Conservation (phyloP, 2,113 vertebrate genomes). For the Hypanus sabinus region DNA sequence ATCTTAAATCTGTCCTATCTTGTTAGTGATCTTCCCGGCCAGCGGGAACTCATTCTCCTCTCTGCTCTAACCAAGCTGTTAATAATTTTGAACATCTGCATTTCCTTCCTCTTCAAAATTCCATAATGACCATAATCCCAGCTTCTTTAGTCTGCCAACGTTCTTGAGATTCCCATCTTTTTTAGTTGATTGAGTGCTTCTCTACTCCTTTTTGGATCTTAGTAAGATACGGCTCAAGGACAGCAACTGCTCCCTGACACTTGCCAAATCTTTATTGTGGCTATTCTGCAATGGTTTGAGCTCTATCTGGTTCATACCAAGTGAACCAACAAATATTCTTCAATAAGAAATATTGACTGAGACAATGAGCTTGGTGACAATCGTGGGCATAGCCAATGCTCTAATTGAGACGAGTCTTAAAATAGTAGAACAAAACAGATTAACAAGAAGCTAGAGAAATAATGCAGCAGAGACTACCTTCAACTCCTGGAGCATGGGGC, state of each 20-base stretch:
- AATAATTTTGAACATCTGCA: not conserved
- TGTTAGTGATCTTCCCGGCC: not conserved
- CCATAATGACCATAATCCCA: not conserved
- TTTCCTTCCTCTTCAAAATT: too few species aligned
- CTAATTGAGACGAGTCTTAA: not conserved
- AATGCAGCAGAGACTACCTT: too few species aligned
- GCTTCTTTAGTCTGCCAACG: not conserved
- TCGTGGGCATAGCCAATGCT: not conserved
- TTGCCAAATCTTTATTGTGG: too few species aligned
- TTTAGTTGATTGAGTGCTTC: not conserved
- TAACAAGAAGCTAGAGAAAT: too few species aligned
- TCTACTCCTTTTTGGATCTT: too few species aligned
- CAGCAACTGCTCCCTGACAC: too few species aligned
- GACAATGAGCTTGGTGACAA: not conserved
- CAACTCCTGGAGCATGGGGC: too few species aligned
- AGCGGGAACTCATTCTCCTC: not conserved
- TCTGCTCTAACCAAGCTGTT: not conserved
- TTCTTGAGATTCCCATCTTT: not conserved
- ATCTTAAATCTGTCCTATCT: not conserved
- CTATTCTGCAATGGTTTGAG: too few species aligned
- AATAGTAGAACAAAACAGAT: not conserved
- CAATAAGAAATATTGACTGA: too few species aligned
- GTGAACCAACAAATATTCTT: too few species aligned
- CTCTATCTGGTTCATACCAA: not conserved
- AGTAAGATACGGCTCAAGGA: too few species aligned